phyloP scores from a whole-genome alignment of 2,888 invertebrate species.

The Eristalinus aeneus region DNA sequence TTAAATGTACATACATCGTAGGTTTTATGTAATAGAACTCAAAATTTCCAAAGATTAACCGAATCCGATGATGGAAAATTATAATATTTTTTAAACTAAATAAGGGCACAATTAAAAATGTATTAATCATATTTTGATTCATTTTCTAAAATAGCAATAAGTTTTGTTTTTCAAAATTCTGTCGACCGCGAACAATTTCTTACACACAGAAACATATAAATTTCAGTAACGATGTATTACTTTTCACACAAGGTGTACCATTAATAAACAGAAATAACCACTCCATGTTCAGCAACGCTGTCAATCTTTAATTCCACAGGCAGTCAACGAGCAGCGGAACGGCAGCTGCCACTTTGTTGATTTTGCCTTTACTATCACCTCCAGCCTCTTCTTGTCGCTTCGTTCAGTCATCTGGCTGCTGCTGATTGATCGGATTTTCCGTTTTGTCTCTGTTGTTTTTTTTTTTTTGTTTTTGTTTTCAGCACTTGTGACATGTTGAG shows the following conservation, averaged over 20 bases:
- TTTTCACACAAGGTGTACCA: neutral
- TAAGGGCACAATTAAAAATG: too few relatives aligned
- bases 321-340: constrained; percentile 5
- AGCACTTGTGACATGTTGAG: constrained; percentile 60
- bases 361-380: constrained; percentile 24
- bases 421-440: constrained; percentile 59
- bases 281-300: constrained; percentile 17
- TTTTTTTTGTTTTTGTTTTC: constrained; percentile 55
- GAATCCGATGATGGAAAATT: too few relatives aligned
- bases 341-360: constrained; percentile 35
- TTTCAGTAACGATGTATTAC: neutral
- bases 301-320: constrained; percentile 21
- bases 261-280: neutral
- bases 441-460: constrained; percentile 35
- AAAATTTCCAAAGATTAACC: too few relatives aligned
- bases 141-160: too few relatives aligned
- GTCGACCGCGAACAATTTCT: neutral
- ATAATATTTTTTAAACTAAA: too few relatives aligned
- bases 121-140: too few relatives aligned
- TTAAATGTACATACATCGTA: too few relatives aligned
- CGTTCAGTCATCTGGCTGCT: constrained; percentile 4
- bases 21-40: too few relatives aligned
- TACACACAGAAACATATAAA: too few relatives aligned
- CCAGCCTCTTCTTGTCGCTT: neutral
- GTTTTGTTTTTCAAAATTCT: too few relatives aligned